Conservation (phyloP, 2,113 vertebrate species). For the Scalopus aquaticus region DNA sequence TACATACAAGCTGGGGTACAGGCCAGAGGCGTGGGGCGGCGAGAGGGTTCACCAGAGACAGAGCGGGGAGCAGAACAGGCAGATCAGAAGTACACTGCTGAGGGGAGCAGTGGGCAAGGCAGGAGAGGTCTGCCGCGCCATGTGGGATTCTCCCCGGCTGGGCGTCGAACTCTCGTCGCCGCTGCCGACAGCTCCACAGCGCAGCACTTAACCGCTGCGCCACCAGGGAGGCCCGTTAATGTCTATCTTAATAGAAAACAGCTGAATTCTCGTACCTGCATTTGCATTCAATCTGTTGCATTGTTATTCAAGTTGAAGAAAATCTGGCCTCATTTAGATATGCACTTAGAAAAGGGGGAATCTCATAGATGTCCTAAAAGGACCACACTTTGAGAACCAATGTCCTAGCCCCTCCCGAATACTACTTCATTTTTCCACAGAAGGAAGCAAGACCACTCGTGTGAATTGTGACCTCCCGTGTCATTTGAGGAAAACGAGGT, state of each 20-base stretch:
- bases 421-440: background rate
- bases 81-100: no score
- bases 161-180: no score
- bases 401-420: background rate
- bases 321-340: slow-evolving; percentile 16
- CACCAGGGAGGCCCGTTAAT: no score
- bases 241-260: slow-evolving; percentile 3
- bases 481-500: background rate
- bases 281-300: background rate
- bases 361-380: background rate
- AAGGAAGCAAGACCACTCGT: background rate
- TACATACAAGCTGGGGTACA: no score
- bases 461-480: background rate
- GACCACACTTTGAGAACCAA: background rate
- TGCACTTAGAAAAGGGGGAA: background rate
- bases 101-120: no score
- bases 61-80: no score
- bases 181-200: no score
- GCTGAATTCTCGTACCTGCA: slow-evolving; percentile 1
- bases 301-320: slow-evolving; percentile 4
- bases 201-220: no score
- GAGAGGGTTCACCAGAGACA: no score
- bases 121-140: no score
- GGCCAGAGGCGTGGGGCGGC: no score
- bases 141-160: no score